Evolutionary conservation across 2,797 vertebrate species (phyloP), one percentile per base, ranked within the genome.

Genomic region (Thaleichthys pacificus): DNA sequence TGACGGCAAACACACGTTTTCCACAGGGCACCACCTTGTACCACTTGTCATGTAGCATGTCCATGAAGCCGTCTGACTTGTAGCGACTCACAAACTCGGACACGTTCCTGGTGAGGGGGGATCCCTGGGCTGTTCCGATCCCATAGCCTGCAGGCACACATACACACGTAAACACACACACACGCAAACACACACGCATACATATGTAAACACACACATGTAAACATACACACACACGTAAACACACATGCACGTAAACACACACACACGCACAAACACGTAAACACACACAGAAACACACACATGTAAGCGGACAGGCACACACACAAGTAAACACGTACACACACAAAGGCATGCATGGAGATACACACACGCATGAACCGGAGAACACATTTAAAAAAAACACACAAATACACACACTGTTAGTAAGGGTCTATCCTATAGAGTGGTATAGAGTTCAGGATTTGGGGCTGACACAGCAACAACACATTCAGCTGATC

Each of bases 11-110:
- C 74, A 95, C 96, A 85, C 96, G 91, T 90, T 98, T 98, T 66
- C 96, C 95, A 30, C 97, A 99, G 3, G 96, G 96, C 78, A 97
- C 96, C 38, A 97, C 93, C 83, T 97, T 98, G 85, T 98, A 98
- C 97, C 97, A 99, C 86, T 98, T 98, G 93, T 98, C 96, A 0
- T 99, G 97, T 6, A 99, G 91, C 87, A 95, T 94, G 83, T 98
- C 97, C 97, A 99, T 98, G 90, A 96, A 96, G 67, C 97, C 97
- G 0, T 97, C 95, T 0, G 96, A 98, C 88, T 97, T 98, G 91
- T 97, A 98, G 47, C 96, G 94, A 85, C 96, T 96, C 82, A 99
- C 94, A 5, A 96, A 92, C 83, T 98, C 96, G 0, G 96, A 98
- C 85, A 99, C 93, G 35, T 98, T 98, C 24, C 94, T 94, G 72